phyloP scores from a whole-genome alignment of 2,113 vertebrate species.

The Orthonyx spaldingii region DNA sequence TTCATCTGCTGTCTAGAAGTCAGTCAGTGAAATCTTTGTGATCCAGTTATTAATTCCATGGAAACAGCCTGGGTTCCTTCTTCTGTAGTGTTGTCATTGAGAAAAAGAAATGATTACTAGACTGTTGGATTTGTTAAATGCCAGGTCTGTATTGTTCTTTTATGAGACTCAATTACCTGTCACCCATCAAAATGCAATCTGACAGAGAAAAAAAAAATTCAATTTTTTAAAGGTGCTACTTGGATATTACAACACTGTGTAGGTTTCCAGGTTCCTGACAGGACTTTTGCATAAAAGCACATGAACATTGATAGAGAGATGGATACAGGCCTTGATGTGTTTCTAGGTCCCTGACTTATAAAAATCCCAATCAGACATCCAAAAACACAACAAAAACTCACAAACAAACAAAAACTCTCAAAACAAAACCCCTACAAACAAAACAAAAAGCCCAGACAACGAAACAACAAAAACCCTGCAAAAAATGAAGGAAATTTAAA shows the following conservation, averaged over 20 bases:
- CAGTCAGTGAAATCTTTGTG: background rate
- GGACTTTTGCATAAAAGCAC: background rate
- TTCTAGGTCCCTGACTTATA: background rate
- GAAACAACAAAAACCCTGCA: background rate
- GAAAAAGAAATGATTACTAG: background rate
- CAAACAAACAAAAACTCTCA: background rate
- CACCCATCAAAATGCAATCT: background rate
- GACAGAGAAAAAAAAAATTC: background rate
- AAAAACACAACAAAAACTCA: background rate
- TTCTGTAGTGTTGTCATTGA: background rate
- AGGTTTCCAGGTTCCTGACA: background rate
- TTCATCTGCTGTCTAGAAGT: background rate
- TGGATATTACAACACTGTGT: background rate
- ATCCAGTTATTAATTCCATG: background rate
- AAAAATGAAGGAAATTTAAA: background rate
- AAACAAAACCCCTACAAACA: background rate
- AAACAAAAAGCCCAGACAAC: background rate
- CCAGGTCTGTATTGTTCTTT: background rate
- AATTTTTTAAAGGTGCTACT: background rate
- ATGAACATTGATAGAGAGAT: background rate
- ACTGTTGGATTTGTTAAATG: background rate
- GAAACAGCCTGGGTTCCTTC: background rate
- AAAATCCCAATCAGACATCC: background rate
- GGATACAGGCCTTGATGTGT: background rate
- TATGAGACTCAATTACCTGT: background rate